Evolutionary conservation across 2,797 vertebrate species (phyloP).

Genomic region (Masticophis lateralis): DNA sequence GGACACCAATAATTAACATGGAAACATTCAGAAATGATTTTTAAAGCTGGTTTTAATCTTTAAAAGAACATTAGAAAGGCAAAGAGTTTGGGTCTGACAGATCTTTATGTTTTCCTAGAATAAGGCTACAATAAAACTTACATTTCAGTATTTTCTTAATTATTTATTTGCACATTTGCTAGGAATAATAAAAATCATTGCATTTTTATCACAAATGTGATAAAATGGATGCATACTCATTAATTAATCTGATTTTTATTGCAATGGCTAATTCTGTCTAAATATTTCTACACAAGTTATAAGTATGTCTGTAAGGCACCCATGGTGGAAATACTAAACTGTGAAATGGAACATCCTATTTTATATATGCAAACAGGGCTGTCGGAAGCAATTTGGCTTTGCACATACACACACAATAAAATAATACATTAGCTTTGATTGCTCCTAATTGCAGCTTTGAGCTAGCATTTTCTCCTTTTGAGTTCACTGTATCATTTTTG

Average conservation of each 20-base stretch:
- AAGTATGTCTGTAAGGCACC: slow-evolving; percentile 7
- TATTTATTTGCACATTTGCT: slow-evolving; percentile 1
- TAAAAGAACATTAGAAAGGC: slow-evolving; percentile 1
- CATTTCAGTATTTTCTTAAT: background rate
- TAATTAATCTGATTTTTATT: slow-evolving; percentile 8
- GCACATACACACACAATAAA: background rate
- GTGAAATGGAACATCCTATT: slow-evolving; percentile 28
- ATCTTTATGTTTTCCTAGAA: background rate
- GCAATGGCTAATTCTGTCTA: slow-evolving; percentile 18
- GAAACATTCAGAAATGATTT: background rate
- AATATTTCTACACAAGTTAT: background rate
- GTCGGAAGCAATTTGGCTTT: slow-evolving; percentile 18
- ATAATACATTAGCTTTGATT: background rate
- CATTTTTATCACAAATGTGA: slow-evolving; percentile 2
- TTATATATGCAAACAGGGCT: slow-evolving; percentile 14
- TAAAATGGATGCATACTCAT: background rate
- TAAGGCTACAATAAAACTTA: background rate
- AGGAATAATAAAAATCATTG: background rate
- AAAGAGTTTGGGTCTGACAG: slow-evolving; percentile 10
- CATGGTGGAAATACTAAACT: slow-evolving; percentile 5
- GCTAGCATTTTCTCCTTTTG: background rate
- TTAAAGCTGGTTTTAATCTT: background rate
- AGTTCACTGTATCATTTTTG: slow-evolving; percentile 29
- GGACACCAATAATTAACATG: background rate
- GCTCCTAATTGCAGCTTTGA: background rate